Conservation (phyloP, 2,888 invertebrate genomes). For the Sinotaia quadrata region DNA sequence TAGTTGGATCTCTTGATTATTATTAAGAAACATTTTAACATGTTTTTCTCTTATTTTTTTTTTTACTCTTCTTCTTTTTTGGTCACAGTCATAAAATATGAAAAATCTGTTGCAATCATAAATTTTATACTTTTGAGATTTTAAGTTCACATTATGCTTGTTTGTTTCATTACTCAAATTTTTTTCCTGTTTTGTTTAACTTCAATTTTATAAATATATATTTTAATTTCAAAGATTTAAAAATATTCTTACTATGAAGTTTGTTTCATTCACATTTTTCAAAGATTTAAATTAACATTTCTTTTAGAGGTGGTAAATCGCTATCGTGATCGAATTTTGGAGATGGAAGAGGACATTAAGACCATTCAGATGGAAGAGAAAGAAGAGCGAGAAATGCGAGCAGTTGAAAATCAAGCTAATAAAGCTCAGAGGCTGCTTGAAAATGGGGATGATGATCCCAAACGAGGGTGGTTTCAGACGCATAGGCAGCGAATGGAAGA, state of each 20-base stretch:
- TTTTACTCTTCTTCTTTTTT: no score
- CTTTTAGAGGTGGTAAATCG: constrained; percentile 86
- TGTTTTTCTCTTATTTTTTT: no score
- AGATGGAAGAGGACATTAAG: constrained; percentile 85
- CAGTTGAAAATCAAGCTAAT: constrained; percentile 87
- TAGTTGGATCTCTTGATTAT: constrained; percentile 11
- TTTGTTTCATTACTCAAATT: no score
- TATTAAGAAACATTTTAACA: no score
- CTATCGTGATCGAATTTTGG: constrained; percentile 82
- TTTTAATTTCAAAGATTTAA: background rate
- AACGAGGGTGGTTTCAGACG: constrained; percentile 86
- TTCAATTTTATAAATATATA: background rate
- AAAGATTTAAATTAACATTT: background rate
- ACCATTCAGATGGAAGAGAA: constrained; percentile 84
- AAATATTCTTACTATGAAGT: background rate
- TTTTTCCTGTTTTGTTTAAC: background rate
- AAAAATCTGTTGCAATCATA: no score
- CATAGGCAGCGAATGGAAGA: constrained; percentile 65
- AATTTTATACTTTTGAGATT: no score
- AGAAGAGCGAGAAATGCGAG: constrained; percentile 85
- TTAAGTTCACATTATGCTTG: no score
- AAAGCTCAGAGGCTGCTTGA: constrained; percentile 79
- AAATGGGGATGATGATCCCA: constrained; percentile 72
- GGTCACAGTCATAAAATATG: no score
- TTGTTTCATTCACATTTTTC: background rate